These are phyloP conservation scores for Tragopan temminckii DNA, from an alignment of 2,797 vertebrate genomes.

Conservation along the genomic window DNA sequence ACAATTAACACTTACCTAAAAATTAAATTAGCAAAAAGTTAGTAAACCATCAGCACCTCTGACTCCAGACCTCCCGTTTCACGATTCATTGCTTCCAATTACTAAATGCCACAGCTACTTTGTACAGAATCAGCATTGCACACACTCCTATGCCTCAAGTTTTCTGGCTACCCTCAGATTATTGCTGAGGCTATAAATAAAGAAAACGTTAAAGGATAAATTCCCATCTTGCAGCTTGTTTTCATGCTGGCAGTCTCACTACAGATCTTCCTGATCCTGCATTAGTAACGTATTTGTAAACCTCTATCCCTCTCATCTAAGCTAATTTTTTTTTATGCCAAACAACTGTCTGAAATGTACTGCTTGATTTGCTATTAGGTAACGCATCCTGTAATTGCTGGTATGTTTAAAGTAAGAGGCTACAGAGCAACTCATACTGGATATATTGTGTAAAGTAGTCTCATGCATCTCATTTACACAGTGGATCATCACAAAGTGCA, in stretches of 20 bases:
- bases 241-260: not conserved
- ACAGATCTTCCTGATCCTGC: not conserved
- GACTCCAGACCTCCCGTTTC: slow-evolving; percentile 30
- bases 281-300: slow-evolving; percentile 7
- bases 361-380: not conserved
- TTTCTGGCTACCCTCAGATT: not conserved
- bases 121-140: not conserved
- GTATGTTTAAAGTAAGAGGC: not conserved
- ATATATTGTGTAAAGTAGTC: not conserved
- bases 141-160: not conserved
- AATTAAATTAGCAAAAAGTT: slow-evolving; percentile 20
- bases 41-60: slow-evolving; percentile 21
- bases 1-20: slow-evolving; percentile 21
- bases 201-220: not conserved
- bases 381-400: not conserved
- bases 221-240: not conserved
- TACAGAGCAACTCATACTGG: not conserved
- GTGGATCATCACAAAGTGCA: not conserved
- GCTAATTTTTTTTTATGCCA: not conserved
- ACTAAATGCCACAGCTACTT: slow-evolving; percentile 39
- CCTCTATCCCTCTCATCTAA: not conserved
- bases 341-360: not conserved
- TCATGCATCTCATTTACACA: not conserved
- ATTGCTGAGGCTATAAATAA: not conserved
- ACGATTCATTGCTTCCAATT: slow-evolving; percentile 61